Evolutionary conservation across 2,113 vertebrate species (phyloP).

Genomic region (Ptilorrhoa leucosticta): DNA sequence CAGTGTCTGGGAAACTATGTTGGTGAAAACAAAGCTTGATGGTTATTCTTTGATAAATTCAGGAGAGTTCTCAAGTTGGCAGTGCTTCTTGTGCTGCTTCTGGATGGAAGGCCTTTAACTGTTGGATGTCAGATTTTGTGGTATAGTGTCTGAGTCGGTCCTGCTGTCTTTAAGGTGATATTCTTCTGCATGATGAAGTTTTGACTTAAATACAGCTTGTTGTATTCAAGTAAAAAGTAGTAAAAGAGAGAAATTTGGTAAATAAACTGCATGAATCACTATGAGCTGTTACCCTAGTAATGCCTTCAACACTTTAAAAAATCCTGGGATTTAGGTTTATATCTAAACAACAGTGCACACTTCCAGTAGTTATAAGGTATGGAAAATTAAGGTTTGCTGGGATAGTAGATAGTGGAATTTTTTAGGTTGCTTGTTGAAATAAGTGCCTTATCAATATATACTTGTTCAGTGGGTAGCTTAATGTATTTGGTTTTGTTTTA

Average conservation of each 20-base stretch:
- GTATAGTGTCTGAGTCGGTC: not conserved
- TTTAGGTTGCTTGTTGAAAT: not conserved
- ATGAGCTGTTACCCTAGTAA: not conserved
- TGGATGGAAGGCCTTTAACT: not conserved
- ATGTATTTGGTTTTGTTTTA: not conserved
- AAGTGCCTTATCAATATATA: not conserved
- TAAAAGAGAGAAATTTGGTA: not conserved
- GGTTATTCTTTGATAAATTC: not conserved
- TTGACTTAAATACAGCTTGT: not conserved
- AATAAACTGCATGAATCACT: not conserved
- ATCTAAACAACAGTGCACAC: not conserved
- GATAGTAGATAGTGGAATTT: not conserved
- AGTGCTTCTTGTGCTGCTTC: not conserved
- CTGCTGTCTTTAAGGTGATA: not conserved
- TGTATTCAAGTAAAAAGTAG: not conserved
- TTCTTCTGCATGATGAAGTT: not conserved
- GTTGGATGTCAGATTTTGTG: not conserved
- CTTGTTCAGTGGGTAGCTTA: not conserved
- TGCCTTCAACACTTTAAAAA: not conserved
- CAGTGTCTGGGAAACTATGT: not conserved
- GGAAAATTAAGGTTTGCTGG: not conserved
- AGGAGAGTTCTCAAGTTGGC: not conserved
- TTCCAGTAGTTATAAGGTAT: not conserved
- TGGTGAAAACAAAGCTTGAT: not conserved
- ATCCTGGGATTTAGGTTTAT: not conserved